Base-by-base conservation (phyloP, 2,113 vertebrate genomes). In the Fulmarus glacialis region DNA sequence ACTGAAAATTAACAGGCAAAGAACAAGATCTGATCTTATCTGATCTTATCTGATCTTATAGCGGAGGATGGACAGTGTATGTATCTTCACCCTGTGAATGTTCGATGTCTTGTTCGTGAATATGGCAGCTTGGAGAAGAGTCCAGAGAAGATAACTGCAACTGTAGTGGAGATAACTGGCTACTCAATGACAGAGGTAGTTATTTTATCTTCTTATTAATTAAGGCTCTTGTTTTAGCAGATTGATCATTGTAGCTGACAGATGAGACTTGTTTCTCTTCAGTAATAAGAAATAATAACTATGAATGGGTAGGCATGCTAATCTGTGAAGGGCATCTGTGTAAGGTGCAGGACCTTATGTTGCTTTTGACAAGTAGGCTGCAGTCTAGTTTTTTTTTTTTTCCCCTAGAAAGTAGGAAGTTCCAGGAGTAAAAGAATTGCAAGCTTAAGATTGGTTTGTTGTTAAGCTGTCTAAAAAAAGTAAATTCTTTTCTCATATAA, bases 41-140 rank as follows among this genome's bases (percentile, higher is more conserved):
- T 95, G 86, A 91, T 38, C 26, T 1, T 96, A 23, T 19, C 11
- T 97, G 89, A 7, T 71, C 55, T 56, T 96, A 10, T 63, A 99
- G 99, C 99, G 85, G 99, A 99, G 43, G 99, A 99, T 40, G 99
- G 99, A n/a, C 99, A 99, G 96, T 99, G 99, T 97, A 99, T 99
- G 99, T 99, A 99, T 95, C 98, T 99, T 93, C 99, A 99, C 96
- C 99, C 99, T 2, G 98, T 99, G 97, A 99, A 99, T 1, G 99
- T 99, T 67, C 99, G 99, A 82, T 99, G 99, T 95, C 98, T 99
- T 5, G 95, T 99, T 95, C 98, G 98, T 48, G 99, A 99, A 70
- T 99, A 99, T 0, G 99, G 99, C 96, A 99, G 99, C 97, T 97
- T 99, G 97, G 99, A 99, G 98, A 98, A 98, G 95, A 99, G 99